A percentile compares a stretch with the other conserved stretches of the same genome.
phyloP scores from a whole-genome alignment of 2,113 vertebrate genomes.

The Pelobates fuscus region DNA sequence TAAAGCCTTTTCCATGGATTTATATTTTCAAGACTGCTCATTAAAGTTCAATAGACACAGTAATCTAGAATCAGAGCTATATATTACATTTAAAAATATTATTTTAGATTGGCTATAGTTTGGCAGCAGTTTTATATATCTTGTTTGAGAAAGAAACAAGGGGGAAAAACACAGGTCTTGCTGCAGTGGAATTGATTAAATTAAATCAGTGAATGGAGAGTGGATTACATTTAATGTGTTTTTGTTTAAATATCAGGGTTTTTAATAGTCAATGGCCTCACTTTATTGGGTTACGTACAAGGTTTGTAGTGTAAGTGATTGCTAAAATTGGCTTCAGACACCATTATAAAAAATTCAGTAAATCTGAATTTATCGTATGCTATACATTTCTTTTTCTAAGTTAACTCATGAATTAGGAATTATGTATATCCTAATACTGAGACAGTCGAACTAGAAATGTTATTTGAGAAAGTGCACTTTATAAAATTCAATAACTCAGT shows the following conservation, averaged over 20 bases:
- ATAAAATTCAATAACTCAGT: background rate
- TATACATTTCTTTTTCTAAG: background rate
- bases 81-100: too few species aligned
- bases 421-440: constrained; percentile 5
- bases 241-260: constrained; percentile 10
- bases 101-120: too few species aligned
- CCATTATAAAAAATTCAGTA: background rate
- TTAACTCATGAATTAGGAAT: constrained; percentile 8
- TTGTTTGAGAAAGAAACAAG: background rate
- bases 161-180: background rate
- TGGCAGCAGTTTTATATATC: too few species aligned
- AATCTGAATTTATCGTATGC: constrained; percentile 19
- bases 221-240: background rate
- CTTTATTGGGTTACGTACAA: constrained; percentile 16
- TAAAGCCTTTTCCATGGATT: too few species aligned
- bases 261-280: background rate
- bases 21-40: too few species aligned
- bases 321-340: background rate
- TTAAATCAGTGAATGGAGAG: background rate
- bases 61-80: too few species aligned
- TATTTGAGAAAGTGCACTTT: constrained; percentile 5
- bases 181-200: constrained; percentile 1
- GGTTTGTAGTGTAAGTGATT: constrained; percentile 5
- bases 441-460: constrained; percentile 6
- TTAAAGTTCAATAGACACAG: too few species aligned